Evolutionary conservation across 1,140 invertebrate genomes (phyloP), one percentile per base, ranked within the genome.

Genomic region (Platorchestia sp.): DNA sequence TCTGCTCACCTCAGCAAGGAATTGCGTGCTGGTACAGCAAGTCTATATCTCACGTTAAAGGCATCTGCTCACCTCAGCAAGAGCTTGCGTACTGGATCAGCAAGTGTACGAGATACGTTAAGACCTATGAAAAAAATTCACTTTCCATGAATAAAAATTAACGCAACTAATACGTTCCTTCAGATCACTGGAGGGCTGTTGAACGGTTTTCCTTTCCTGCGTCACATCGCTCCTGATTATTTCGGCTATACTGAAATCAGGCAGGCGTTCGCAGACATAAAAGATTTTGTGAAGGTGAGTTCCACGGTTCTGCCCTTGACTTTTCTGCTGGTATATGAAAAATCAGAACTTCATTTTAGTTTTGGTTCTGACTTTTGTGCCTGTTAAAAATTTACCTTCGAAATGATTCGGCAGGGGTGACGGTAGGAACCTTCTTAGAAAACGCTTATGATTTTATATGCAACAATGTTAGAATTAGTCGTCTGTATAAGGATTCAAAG

Each of bases 221-320:
- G 87, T 41, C 44, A 90, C 87, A 90, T 90, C 87, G 87, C 87
- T 19, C 87, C 87, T 19, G 87, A 90, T 90, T 90, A 90, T 90
- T 90, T 90, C 41, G 87, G 87, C 87, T 90, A 90, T 41, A 90
- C 41, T 43, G 87, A 90, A 90, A 90, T 90, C 41, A 42, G 27
- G 44, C 87, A 90, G 87, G 87, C 87, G 87, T 90, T 90, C 87
- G 5, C 87, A 0, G 87, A 90, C 87, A 90, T 90, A 19, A 90
- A 90, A 42, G 44, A 90, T 27, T 90, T 90, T 27, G 87, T 90
- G 41, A 90, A 90, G 87, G 87, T 42, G 27, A 90, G 41, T 90
- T 16, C 16, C 42, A 42, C 10, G 10, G 22, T 6, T 90, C 7
- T 10, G 44, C 44, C 5, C 5, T 90, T 42, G 87, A 90, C 44